Conservation (phyloP, 1,140 invertebrate genomes). For the Reticulitermes speratus region DNA sequence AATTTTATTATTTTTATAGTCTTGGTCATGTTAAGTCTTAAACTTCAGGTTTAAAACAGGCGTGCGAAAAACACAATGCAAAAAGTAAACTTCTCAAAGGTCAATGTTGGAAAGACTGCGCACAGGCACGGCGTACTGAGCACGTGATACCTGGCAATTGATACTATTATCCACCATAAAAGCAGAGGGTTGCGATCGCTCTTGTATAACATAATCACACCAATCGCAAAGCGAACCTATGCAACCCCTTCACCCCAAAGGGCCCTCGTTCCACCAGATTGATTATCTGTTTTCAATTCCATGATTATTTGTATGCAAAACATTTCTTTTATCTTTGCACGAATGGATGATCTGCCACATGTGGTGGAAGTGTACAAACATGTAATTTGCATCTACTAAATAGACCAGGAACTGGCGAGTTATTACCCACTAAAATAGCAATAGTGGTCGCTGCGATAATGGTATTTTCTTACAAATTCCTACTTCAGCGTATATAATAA, state of each 20-base stretch:
- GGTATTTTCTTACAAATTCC: too few relatives aligned
- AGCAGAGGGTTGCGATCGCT: not conserved
- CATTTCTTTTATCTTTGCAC: not conserved
- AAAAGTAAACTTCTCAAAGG: too few relatives aligned
- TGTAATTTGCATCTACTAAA: not conserved
- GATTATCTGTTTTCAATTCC: constrained; percentile 16
- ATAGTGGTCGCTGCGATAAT: too few relatives aligned
- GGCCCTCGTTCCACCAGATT: not conserved
- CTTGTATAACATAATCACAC: not conserved
- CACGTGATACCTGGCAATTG: not conserved
- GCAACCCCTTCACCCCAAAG: not conserved
- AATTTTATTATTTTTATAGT: too few relatives aligned
- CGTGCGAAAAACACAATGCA: too few relatives aligned
- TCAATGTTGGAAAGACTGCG: too few relatives aligned
- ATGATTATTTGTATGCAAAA: not conserved
- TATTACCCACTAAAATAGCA: too few relatives aligned
- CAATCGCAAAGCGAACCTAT: not conserved
- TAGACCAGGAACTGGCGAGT: too few relatives aligned
- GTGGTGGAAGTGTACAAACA: not conserved
- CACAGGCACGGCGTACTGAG: not conserved
- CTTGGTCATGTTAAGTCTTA: too few relatives aligned
- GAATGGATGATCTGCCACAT: not conserved
- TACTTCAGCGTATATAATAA: too few relatives aligned
- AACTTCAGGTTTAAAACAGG: too few relatives aligned
- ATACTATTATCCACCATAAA: not conserved